Base-by-base conservation (phyloP, 2,113 vertebrate genomes). In the Peucedramus taeniatus region DNA sequence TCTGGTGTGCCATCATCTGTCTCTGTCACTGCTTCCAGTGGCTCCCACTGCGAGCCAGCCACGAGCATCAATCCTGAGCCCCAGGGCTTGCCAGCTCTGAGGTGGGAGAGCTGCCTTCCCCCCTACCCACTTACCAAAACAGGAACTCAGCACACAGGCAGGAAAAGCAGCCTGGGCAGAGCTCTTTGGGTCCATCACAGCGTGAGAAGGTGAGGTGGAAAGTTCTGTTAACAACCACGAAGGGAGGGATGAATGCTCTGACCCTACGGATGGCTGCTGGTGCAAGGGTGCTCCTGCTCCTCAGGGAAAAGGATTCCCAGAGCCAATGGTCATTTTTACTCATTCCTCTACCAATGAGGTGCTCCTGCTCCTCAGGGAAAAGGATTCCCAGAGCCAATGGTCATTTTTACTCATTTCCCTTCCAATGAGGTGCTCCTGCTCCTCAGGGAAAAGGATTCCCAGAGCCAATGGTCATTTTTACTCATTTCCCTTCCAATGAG, bases 1-100 rank as follows among this genome's bases (percentile, higher is more conserved):
- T 98, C 90, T 87, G 95, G 92, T 30, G 14, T 86, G 63, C 84
- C 91, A 91, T 97, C 97, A 98, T 98, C 97, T 88, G 96, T 98
- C 97, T 98, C 97, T 96, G 96, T 97, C 97, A 97, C 42, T 9
- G 92, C 47, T 90, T 93, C 87, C 92, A 96, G 94, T 2, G n/a
- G 74, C 97, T 97, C 89, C 95, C 90, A 96, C 97, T 94, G 93
- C 90, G 91, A 96, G 79, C 90, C 97, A 96, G 97, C 90, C 86
- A 85, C 12, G 47, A 95, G 93, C 96, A 97, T 93, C 93, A 96
- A 95, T 96, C 95, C 97, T 80, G 45, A 68, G 83, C 95, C 96
- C 97, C 93, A 83, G 64, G 90, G 92, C 80, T 70, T 72, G 95
- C 95, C 94, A 97, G 90, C 93, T 64, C 89, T 76, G 82, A 82